A percentile compares a stretch with the other conserved stretches of the same genome.
Conservation (phyloP, 2,113 vertebrate species). For the Dromas ardeola region DNA sequence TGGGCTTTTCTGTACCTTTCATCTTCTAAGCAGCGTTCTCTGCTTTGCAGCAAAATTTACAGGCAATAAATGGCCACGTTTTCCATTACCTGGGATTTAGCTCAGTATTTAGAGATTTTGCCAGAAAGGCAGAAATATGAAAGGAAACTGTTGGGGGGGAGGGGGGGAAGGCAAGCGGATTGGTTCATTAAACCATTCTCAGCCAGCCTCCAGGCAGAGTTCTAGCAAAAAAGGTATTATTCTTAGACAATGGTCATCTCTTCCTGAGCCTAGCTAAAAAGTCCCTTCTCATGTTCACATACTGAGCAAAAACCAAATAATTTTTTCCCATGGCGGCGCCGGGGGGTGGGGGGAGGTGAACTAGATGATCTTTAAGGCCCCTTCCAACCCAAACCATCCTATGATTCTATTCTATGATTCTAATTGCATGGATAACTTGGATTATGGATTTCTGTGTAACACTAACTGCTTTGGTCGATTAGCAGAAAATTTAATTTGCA, state of each 20-base stretch:
- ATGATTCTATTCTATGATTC: too few relatives aligned
- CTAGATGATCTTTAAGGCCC: too few relatives aligned
- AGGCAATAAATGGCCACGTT: background rate
- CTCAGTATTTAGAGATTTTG: background rate
- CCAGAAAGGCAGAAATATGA: background rate
- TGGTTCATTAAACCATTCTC: background rate
- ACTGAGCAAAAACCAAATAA: background rate
- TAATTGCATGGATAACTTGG: background rate
- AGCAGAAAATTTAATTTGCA: slow-evolving; percentile 19
- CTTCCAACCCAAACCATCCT: too few relatives aligned
- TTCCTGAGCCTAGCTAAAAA: background rate
- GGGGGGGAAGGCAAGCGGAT: background rate
- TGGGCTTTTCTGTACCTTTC: background rate
- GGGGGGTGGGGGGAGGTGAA: too few relatives aligned
- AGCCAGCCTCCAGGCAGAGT: background rate
- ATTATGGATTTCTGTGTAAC: background rate
- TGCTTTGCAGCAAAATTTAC: background rate
- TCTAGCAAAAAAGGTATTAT: background rate
- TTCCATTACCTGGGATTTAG: background rate
- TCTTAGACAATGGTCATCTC: background rate
- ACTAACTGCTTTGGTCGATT: background rate
- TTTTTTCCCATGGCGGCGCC: too few relatives aligned
- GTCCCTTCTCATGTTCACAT: background rate
- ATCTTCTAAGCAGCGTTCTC: background rate
- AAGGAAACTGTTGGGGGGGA: background rate